Base-by-base conservation (phyloP, 2,888 invertebrate species). In the Rosalia funebris region DNA sequence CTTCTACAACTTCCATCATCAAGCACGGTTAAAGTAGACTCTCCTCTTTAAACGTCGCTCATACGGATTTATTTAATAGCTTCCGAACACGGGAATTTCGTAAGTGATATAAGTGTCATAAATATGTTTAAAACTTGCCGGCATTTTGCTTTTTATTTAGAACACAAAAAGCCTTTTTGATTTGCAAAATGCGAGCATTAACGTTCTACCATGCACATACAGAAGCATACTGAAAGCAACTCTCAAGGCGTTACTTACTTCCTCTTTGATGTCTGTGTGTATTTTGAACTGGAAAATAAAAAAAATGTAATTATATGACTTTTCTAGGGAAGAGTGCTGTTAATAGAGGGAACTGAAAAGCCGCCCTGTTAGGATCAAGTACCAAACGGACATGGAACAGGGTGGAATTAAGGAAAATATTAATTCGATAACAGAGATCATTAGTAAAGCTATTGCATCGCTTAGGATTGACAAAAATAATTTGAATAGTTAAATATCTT, bases 61-160 rank as follows among this genome's bases (percentile, higher is more conserved):
- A 57, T 61, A 59, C 65, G 63, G 59, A 62, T 65, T 59, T 46
- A 63, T 61, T 67, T 63, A 65, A 63, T 65, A 48, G 63, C 47
- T 53, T 55, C 58, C 37, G 57, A 59, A 37, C 37, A 57, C 56
- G 62, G 45, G 59, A 57, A 61, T 54, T 61, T 60, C 60, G 53
- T 62, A 53, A 54, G 66, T 62, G 59, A 63, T 63, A 39, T 63
- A 52, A 62, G 62, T 60, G 54, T 57, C 52, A 60, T 60, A 60
- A 62, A 62, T 50, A 54, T 25, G 52, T 46, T 56, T 44, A 52
- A 46, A 60, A 55, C 53, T 57, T 60, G 56, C 20, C 19, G 50
- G 31, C 45, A 42, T 58, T 65, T 44, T 50, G 31, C 53, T 36
- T 56, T 4, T 25, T 17, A 45, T 36, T 20, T 16, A 9, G 46